Base-by-base conservation (phyloP, 2,797 vertebrate genomes). In the Erethizon dorsatum region DNA sequence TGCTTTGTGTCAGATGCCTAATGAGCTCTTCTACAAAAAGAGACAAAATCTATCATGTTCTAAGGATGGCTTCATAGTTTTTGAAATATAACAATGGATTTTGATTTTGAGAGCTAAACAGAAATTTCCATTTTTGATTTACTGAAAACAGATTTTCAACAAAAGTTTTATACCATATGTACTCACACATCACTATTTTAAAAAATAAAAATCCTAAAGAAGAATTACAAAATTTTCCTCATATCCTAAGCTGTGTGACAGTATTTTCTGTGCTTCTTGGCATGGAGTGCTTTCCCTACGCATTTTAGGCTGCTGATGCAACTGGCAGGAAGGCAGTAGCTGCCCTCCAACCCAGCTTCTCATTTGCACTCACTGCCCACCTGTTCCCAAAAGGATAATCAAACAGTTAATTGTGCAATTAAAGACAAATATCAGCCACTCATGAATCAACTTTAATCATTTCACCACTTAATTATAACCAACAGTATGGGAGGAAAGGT, bases 61-160 rank as follows among this genome's bases (percentile, higher is more conserved):
- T 37, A 92, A 87, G 61, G n/a, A 91, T 41, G 1, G 22, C 20
- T 71, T 88, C 13, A 18, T 79, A 33, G 0, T 18, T 63, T 92
- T 94, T 80, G n/a, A 47, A 87, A 88, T 71, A 79, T 88, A 31
- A 83, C 96, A 95, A 80, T 67, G 57, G 31, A 71, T 86, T 90
- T 92, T 69, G 69, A 89, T 86, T 59, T 80, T 88, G 26, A 83
- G n/a, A 33, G 71, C 31, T 97, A 96, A 67, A 86, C 83, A 45
- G 41, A 95, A 75, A 93, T 92, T 92, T 97, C 97, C 56, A 93
- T 95, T 91, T 90, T 84, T 88, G 89, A 96, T 85, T 63, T 85
- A 83, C 61, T 83, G 65, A 82, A 83, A 77, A 83, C 31, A 87
- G 52, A 94, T 71, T 83, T 95, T 56, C 7, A 73, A 47, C 75